Percentiles rank a stretch among this genome's conserved stretches.
Evolutionary conservation across 2,888 invertebrate species (phyloP).

Genomic region (Zhengitettix transpicula): DNA sequence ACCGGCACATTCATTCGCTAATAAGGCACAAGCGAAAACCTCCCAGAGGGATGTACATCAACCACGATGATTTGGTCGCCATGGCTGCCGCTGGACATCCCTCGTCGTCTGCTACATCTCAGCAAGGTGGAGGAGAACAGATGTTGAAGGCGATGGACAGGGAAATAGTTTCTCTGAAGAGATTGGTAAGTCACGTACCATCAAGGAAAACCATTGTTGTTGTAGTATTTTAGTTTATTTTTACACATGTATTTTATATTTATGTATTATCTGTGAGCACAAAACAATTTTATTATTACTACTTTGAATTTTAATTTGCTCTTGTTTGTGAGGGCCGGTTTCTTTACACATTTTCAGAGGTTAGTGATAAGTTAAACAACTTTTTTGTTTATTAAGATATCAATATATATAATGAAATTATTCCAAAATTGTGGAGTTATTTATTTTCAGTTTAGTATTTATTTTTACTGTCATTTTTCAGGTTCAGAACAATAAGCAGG

Average conservation of each 20-base stretch:
- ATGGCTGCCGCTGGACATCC: constrained; percentile 40
- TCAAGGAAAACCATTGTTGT: no score
- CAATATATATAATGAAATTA: no score
- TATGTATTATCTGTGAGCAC: no score
- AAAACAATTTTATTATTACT: no score
- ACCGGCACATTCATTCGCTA: constrained; percentile 20
- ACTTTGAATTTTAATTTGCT: constrained; percentile 5
- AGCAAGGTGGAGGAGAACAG: constrained; percentile 53
- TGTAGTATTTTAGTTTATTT: no score
- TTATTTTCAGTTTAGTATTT: neutral
- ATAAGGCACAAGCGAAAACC: constrained; percentile 54
- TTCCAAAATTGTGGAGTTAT: neutral
- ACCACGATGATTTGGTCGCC: constrained; percentile 88
- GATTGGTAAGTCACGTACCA: constrained; percentile 62
- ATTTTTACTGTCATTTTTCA: constrained; percentile 33
- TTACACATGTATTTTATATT: no score
- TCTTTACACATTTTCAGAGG: no score
- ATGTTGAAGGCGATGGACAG: constrained; percentile 85
- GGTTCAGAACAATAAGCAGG: constrained; percentile 92
- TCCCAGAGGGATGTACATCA: constrained; percentile 93
- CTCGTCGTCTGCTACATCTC: constrained; percentile 31
- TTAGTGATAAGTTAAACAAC: no score
- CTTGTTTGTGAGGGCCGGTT: no score
- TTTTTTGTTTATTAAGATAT: no score
- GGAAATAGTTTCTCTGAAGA: constrained; percentile 84